Evolutionary conservation across 2,888 invertebrate genomes (phyloP).

Genomic region (Teleogryllus oceanicus): DNA sequence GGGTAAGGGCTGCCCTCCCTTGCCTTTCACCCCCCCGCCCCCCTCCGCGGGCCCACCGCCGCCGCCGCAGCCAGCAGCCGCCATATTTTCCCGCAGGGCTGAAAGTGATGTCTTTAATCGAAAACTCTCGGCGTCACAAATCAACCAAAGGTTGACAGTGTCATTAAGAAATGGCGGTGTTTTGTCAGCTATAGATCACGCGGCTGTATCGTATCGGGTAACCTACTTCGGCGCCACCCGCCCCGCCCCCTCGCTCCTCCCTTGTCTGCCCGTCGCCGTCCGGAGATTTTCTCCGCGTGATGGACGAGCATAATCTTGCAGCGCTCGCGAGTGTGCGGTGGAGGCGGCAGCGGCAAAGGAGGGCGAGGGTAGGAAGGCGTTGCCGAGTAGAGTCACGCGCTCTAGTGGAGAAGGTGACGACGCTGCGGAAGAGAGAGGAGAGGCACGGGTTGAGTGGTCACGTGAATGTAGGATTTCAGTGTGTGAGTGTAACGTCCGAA

Average conservation of each 20-base stretch:
- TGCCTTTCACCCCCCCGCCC: too few relatives aligned
- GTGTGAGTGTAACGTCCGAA: too few relatives aligned
- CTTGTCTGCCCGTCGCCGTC: constrained; percentile 26
- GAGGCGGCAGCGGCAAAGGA: too few relatives aligned
- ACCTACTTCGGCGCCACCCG: constrained; percentile 21
- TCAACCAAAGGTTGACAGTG: constrained; percentile 44
- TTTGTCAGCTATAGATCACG: constrained; percentile 49
- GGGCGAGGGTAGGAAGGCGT: too few relatives aligned
- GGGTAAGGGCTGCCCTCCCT: constrained; percentile 10
- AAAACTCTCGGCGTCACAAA: constrained; percentile 48
- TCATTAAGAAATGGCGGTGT: constrained; percentile 49
- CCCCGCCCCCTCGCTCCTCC: background rate
- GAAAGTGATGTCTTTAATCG: constrained; percentile 51
- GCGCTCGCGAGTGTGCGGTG: background rate
- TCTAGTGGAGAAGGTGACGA: too few relatives aligned
- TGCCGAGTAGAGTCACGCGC: too few relatives aligned
- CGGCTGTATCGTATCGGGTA: constrained; percentile 32
- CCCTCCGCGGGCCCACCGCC: constrained; percentile 9
- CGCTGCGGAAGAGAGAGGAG: too few relatives aligned
- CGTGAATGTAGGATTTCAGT: too few relatives aligned
- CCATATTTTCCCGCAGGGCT: constrained; percentile 49
- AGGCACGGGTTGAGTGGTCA: too few relatives aligned
- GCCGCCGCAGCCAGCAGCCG: constrained; percentile 34
- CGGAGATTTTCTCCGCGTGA: constrained; percentile 46
- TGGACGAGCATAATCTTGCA: constrained; percentile 48